phyloP scores from a whole-genome alignment of 2,113 vertebrate genomes.

The Prunella fulvescens region DNA sequence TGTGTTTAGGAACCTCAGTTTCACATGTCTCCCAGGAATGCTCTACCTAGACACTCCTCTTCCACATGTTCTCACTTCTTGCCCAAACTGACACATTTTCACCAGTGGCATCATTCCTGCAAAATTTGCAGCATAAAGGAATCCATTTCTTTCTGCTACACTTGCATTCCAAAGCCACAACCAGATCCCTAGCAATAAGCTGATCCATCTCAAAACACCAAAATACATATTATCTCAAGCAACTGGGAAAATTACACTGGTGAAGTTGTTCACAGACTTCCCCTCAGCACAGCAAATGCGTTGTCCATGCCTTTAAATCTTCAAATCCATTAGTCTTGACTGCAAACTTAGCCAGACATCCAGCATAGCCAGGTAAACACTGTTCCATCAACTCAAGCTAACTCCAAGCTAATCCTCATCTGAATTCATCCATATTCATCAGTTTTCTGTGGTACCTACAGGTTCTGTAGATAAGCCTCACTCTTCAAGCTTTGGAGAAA shows the following conservation, averaged over 20 bases:
- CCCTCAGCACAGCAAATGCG: not conserved
- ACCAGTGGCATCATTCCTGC: not conserved
- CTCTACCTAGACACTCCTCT: not conserved
- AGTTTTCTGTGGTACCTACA: not conserved
- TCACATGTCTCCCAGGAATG: not conserved
- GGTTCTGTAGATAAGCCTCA: accelerated
- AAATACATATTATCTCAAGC: not conserved
- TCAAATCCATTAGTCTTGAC: not conserved
- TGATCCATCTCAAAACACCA: not conserved
- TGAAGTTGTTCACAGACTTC: not conserved
- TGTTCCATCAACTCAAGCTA: not conserved
- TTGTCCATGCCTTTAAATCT: not conserved
- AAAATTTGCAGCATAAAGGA: not conserved
- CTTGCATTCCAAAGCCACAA: not conserved
- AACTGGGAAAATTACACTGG: not conserved
- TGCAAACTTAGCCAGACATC: not conserved
- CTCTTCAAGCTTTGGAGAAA: not conserved
- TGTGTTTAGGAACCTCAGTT: not conserved
- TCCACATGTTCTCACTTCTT: not conserved
- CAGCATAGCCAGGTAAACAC: not conserved
- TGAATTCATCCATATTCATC: not conserved
- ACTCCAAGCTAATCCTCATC: not conserved
- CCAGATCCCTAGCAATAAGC: not conserved
- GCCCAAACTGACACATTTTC: not conserved
- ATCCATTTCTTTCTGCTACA: not conserved